Evolutionary conservation across 2,797 vertebrate species (phyloP), one percentile per base, ranked within the genome.

Genomic region (Lemur catta): DNA sequence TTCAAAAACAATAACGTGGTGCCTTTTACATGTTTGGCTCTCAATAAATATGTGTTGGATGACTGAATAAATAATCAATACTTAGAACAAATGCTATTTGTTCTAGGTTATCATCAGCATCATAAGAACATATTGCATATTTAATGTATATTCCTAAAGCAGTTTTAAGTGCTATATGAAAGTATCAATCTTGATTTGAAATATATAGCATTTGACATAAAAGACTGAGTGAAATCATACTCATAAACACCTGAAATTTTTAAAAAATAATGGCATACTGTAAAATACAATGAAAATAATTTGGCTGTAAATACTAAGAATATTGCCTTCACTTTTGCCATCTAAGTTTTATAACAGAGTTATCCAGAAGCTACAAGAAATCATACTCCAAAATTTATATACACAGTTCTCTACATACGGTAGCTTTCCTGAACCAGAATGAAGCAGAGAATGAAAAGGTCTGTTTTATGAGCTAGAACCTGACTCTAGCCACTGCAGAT

Each of bases 401-500:
- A 81, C 8, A 59, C 5, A 55, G 30, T 50, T 84, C 84, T 69
- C 17, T 92, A 55, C 28, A 74, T 38, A 71, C 33, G 43, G 69
- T 41, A 65, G 26, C 63, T 94, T 65, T 87, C 35, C 35, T 92
- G 76, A 96, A 48, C 43, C 46, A 78, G 65, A 93, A 81, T 2
- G 0, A 1, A 88, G 24, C n/a, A 55, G 38, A 59, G 33, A 67
- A 65, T 43, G n/a, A 75, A 80, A 69, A 93, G 76, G 41, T 38
- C 43, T 93, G 61, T 57, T 69, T 84, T 84, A 93, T 74, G 48
- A 96, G 80, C 9, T 72, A 85, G 91, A 95, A 55, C 46, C 30
- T 6, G 1, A 38, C 48, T 95, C 48, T 2, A 82, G 50, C 24
- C 84, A 48, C n/a, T 28, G 43, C 18, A 88, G 26, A 48, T 48